Percentiles rank a stretch among this genome's conserved stretches.
These are phyloP conservation scores for Boleophthalmus pectinirostris DNA, from an alignment of 2,113 vertebrate genomes.

Conservation along the genomic window DNA sequence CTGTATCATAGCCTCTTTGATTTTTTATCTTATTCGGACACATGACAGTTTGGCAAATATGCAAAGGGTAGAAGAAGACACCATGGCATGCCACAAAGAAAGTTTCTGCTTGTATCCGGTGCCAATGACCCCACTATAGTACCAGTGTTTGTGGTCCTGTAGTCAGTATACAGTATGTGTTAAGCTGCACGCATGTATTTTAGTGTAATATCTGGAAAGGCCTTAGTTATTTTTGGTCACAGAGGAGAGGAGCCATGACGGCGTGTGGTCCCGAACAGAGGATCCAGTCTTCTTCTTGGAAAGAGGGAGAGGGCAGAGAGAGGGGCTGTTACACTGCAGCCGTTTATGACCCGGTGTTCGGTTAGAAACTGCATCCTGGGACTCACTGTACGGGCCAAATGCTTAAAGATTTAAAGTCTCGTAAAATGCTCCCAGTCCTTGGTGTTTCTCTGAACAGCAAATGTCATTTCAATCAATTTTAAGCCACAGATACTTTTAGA, in stretches of 20 bases:
- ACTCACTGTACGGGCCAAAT: conserved; percentile 18
- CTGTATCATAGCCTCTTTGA: conserved; percentile 15
- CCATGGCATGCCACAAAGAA: not conserved
- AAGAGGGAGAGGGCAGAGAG: conserved; percentile 30
- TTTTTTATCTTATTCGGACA: conserved; percentile 18
- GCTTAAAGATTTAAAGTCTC: conserved; percentile 19
- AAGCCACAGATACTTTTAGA: not conserved
- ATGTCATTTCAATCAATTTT: not conserved
- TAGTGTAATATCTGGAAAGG: conserved; percentile 57
- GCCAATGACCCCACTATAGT: conserved; percentile 3
- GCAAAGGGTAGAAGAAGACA: conserved; percentile 9
- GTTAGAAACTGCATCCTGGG: conserved; percentile 44
- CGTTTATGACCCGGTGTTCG: conserved; percentile 48
- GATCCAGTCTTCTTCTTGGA: conserved; percentile 67
- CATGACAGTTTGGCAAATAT: conserved; percentile 13
- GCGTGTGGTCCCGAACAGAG: conserved; percentile 77
- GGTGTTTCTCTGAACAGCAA: not conserved
- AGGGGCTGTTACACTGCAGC: conserved; percentile 55
- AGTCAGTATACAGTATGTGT: conserved; percentile 24
- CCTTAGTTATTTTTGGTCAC: conserved; percentile 71
- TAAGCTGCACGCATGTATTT: conserved; percentile 31
- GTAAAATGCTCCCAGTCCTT: conserved; percentile 2
- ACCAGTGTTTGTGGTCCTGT: conserved; percentile 9
- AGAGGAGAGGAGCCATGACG: conserved; percentile 70
- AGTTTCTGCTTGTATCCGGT: not conserved